Evolutionary conservation across 2,113 vertebrate species (phyloP), one percentile per base, ranked within the genome.

Genomic region (Fregetta grallaria): DNA sequence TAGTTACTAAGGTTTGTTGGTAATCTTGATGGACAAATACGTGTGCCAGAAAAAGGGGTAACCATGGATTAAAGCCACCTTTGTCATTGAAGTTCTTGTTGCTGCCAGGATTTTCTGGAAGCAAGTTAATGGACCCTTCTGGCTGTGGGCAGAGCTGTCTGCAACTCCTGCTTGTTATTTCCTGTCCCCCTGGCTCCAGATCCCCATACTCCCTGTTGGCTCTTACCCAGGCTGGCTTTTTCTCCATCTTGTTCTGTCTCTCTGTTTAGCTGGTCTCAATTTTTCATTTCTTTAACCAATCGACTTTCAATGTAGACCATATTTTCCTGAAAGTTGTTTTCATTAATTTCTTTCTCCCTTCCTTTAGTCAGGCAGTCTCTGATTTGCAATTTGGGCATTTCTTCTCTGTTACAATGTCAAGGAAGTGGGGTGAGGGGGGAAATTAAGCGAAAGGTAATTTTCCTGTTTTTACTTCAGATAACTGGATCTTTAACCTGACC

Each of bases 281-380:
- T 71, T 86, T 50, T 82, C 6, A 23, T 44, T 84, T 67, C 22
- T 74, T 80, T n/a, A 67, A 15, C 34, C 3, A 20, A 1, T 8
- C 2, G 2, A 18, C 32, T 70, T 74, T 34, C 22, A 62, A 0
- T 36, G 14, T 44, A 32, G 40, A 44, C 22, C 2, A 0, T 29
- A 23, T 66, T 67, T 91, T 56, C 23, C 17, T 61, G 4, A 9
- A 25, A 50, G 32, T 50, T 82, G 4, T 42, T 90, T 15, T 11
- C 9, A 38, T 49, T 75, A 19, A 49, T 87, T 86, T 75, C 5
- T 74, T 77, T 50, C 13, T 50, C 7, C 10, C 4, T 84, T 74
- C 11, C 14, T 45, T 9, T 44, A 18, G 30, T 49, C 27, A 34
- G 14, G 4, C 34, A 45, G 12, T 72, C 45, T 82, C 19, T 89